Base-by-base conservation (phyloP, 1,140 invertebrate genomes). In the Dendroctonus ponderosae region DNA sequence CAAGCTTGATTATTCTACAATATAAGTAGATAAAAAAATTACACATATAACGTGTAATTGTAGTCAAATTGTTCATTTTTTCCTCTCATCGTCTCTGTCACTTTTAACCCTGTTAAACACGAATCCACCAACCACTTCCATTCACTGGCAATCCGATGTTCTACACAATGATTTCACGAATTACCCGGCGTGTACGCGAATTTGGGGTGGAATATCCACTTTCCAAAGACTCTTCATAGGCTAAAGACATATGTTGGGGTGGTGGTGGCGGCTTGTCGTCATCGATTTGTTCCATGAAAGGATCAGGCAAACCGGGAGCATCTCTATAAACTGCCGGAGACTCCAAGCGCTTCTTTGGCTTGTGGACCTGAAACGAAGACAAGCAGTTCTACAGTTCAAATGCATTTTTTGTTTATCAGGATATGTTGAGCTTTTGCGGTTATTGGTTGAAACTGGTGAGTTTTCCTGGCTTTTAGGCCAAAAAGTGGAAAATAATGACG, bases 131-230 rank as follows among this genome's bases (percentile, higher is more conserved):
- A 26, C 26, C 26, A 26, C 26, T 26, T 26, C 1, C 3, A 26
- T 26, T 26, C 26, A 26, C 26, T 26, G 26, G 26, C 26, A 26
- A 26, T 26, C 26, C 1, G 26, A 26, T 26, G 26, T 48, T 62
- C 91, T 88, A 97, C 77, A 97, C 94, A 79, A 96, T 96, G 78
- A 96, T 96, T 80, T 96, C 94, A 66, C 93, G 85, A 75, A 96
- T 96, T 76, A 96, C 92, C 76, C 93, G 82, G 61, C 92, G 85
- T 71, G 90, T 91, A 74, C 92, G 87, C 70, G 92, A 93, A 82
- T 94, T 96, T 46, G 93, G 93, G 62, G 93, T 95, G 48, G 93
- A 95, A 79, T 94, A 96, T 7, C 93, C 93, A 53, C 92, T 94
- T 79, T 96, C 93, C 9, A 94, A 84, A 68, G 90, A 93, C 80